Percentiles rank a stretch among this genome's conserved stretches.
These are phyloP conservation scores for Himalopsyche japonica DNA, from an alignment of 2,888 invertebrate species.

Conservation along the genomic window DNA sequence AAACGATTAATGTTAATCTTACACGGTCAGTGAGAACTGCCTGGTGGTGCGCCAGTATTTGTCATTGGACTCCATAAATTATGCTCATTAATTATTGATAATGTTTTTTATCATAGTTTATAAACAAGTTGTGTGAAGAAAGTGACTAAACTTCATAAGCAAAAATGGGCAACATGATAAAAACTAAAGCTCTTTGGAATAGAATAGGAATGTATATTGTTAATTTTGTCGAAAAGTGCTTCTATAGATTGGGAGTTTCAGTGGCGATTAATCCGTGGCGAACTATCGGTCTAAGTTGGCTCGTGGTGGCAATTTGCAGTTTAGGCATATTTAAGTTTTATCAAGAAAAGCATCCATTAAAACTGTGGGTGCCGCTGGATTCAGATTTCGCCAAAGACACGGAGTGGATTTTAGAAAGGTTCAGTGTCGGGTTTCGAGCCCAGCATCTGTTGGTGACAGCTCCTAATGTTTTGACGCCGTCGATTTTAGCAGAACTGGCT, in stretches of 20 bases:
- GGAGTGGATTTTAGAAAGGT: slow-evolving; percentile 71
- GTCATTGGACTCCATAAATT: not conserved
- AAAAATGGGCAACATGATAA: not conserved
- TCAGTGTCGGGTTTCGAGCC: slow-evolving; percentile 65
- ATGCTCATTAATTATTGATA: not conserved
- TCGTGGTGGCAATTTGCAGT: slow-evolving; percentile 61
- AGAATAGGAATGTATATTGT: slow-evolving; percentile 52
- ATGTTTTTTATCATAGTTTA: not conserved
- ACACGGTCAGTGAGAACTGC: not conserved
- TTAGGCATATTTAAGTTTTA: slow-evolving; percentile 66
- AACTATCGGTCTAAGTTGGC: slow-evolving; percentile 62
- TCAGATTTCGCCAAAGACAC: slow-evolving; percentile 71
- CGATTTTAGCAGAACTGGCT: slow-evolving; percentile 58
- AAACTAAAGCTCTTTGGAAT: slow-evolving; percentile 48
- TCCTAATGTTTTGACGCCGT: slow-evolving; percentile 68
- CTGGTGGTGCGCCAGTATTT: not conserved
- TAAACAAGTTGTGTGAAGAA: not conserved
- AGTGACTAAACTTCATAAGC: not conserved
- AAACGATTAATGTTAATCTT: not conserved
- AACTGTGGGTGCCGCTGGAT: slow-evolving; percentile 75
- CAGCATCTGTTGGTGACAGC: slow-evolving; percentile 67
- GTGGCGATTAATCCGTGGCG: slow-evolving; percentile 65
- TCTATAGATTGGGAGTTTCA: slow-evolving; percentile 63
- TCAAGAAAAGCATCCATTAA: slow-evolving; percentile 75
- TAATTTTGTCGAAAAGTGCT: slow-evolving; percentile 52